These are phyloP conservation scores for Hipposideros armiger DNA, from an alignment of 2,113 vertebrate species.

Conservation along the genomic window DNA sequence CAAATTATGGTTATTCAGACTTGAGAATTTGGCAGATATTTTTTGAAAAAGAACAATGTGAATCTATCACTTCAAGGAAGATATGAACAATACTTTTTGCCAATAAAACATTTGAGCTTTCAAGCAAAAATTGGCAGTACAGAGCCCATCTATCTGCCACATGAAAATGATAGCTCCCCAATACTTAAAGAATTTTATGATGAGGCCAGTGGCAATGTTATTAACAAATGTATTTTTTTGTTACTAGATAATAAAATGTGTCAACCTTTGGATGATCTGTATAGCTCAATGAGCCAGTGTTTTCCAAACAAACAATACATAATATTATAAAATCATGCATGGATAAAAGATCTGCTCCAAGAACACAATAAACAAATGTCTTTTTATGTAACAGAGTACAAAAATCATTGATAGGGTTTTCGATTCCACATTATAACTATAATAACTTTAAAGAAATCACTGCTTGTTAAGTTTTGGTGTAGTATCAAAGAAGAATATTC, in stretches of 20 bases:
- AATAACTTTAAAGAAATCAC: background rate
- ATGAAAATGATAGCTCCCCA: background rate
- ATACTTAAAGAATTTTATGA: background rate
- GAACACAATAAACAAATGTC: background rate
- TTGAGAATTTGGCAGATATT: constrained; percentile 23
- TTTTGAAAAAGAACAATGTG: constrained; percentile 3
- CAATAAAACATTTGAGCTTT: constrained; percentile 38
- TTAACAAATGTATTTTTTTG: background rate
- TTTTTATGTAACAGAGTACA: background rate
- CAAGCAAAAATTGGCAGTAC: constrained; percentile 31
- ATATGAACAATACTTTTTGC: background rate
- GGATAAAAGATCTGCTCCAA: background rate
- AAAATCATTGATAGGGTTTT: background rate
- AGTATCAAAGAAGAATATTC: background rate
- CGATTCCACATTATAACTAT: background rate
- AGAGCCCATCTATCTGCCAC: background rate
- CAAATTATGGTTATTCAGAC: constrained; percentile 25
- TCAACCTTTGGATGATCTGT: background rate
- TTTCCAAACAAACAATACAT: constrained; percentile 14
- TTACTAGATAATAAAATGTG: background rate
- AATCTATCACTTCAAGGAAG: constrained; percentile 49
- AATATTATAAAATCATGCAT: background rate
- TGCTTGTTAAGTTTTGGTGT: constrained; percentile 17
- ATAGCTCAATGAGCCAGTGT: constrained; percentile 9
- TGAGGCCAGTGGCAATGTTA: constrained; percentile 18